A percentile compares a stretch with the other conserved stretches of the same genome.
phyloP scores from a whole-genome alignment of 2,113 vertebrate species.

The Himantopus leucocephalus region DNA sequence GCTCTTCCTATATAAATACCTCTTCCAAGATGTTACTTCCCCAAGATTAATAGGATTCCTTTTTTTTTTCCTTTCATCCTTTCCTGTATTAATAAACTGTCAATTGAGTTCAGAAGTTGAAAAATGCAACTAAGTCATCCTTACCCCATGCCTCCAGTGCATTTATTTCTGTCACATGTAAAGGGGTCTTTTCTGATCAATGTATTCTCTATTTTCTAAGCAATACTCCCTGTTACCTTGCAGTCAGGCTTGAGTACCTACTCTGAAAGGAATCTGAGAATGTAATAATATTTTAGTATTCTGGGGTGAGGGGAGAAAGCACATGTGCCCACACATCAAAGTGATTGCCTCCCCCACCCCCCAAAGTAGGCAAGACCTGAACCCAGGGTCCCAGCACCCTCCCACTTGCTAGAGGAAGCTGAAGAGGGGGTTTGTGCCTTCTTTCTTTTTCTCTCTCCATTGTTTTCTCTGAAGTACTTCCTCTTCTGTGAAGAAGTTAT shows the following conservation, averaged over 20 bases:
- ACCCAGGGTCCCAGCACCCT: not conserved
- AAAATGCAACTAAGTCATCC: not conserved
- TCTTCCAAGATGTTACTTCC: not conserved
- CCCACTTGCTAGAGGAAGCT: not conserved
- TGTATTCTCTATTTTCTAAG: not conserved
- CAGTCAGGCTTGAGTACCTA: not conserved
- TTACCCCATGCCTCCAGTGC: fast-evolving
- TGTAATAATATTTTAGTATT: not conserved
- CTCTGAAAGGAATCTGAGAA: not conserved
- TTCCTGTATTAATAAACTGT: not conserved
- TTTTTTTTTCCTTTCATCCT: not conserved
- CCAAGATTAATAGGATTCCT: fast-evolving
- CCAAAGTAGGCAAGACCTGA: not conserved
- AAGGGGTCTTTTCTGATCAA: not conserved
- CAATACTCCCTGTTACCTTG: not conserved
- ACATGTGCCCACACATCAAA: not conserved
- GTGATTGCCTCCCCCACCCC: too few relatives aligned
- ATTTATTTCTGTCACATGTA: not conserved
- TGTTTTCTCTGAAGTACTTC: not conserved
- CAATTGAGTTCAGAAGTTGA: not conserved
- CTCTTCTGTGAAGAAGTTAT: not conserved
- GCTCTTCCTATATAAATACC: not conserved
- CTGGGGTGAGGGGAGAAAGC: not conserved
- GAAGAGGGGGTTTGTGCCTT: not conserved
- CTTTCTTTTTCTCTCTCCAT: not conserved